A percentile compares a stretch with the other conserved stretches of the same genome.
Evolutionary conservation across 2,797 vertebrate genomes (phyloP).

Genomic region (Caiman crocodilus): DNA sequence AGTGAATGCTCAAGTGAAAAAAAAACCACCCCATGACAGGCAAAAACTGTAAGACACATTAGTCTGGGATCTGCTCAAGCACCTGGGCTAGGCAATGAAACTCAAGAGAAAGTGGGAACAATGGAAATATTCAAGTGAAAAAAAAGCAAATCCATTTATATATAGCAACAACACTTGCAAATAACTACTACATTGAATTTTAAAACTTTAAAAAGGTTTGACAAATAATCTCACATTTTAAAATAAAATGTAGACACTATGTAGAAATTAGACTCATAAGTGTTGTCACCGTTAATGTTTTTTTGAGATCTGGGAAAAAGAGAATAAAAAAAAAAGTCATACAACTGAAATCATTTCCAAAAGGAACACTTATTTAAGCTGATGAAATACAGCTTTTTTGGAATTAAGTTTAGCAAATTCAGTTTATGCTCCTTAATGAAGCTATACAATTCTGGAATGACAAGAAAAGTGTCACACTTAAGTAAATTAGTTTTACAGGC

Average conservation of each 20-base stretch:
- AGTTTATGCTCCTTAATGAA: neutral
- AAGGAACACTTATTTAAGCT: neutral
- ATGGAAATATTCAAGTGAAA: neutral
- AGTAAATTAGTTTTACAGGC: neutral
- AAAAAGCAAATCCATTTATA: neutral
- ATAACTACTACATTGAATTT: neutral
- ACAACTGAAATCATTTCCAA: neutral
- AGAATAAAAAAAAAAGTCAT: neutral
- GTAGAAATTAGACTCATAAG: neutral
- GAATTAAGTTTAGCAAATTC: neutral
- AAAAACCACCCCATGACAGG: constrained; percentile 42
- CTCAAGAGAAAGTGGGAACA: constrained; percentile 8
- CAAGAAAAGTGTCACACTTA: neutral
- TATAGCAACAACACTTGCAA: neutral
- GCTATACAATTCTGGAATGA: neutral
- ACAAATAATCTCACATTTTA: neutral
- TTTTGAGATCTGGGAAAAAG: neutral
- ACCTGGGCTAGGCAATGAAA: constrained; percentile 52
- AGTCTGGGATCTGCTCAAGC: constrained; percentile 45
- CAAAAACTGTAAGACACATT: constrained; percentile 35
- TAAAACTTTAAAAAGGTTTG: neutral
- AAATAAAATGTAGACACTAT: neutral
- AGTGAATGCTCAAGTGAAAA: constrained; percentile 55
- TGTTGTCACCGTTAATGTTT: neutral
- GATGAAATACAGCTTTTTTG: neutral